These are phyloP conservation scores for Anisognathus igniventris DNA, from an alignment of 2,797 vertebrate species.

Conservation along the genomic window DNA sequence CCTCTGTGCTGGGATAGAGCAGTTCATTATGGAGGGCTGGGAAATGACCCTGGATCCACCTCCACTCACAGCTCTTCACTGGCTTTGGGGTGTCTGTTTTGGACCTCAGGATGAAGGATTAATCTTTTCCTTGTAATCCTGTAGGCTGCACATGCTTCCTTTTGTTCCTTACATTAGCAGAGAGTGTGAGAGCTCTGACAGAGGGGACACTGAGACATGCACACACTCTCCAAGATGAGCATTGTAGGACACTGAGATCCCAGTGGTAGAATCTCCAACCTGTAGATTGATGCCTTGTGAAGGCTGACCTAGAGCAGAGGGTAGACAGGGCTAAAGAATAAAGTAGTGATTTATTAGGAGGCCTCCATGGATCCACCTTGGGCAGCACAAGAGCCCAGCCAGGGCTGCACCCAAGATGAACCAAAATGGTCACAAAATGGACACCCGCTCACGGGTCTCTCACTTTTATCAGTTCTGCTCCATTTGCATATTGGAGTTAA, in stretches of 20 bases:
- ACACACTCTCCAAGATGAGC: neutral
- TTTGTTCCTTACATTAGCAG: neutral
- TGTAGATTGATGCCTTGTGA: neutral
- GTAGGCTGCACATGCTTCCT: neutral
- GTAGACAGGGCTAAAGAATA: neutral
- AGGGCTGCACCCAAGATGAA: neutral
- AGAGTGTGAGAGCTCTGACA: neutral
- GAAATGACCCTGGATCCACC: neutral
- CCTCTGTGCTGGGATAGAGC: neutral
- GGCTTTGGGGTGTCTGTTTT: neutral
- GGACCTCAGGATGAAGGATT: neutral
- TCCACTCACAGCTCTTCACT: neutral
- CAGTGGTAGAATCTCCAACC: neutral
- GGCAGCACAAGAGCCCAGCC: neutral
- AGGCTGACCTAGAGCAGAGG: neutral
- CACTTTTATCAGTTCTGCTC: neutral
- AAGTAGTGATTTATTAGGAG: neutral
- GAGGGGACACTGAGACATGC: neutral
- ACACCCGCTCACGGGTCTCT: rapidly evolving
- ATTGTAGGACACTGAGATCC: neutral
- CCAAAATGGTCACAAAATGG: neutral
- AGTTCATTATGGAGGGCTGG: neutral
- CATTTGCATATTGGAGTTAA: neutral
- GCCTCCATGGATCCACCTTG: neutral
- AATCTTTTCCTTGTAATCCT: neutral